Base-by-base conservation (phyloP, 2,113 vertebrate genomes). In the Brachypteracias leptosomus region DNA sequence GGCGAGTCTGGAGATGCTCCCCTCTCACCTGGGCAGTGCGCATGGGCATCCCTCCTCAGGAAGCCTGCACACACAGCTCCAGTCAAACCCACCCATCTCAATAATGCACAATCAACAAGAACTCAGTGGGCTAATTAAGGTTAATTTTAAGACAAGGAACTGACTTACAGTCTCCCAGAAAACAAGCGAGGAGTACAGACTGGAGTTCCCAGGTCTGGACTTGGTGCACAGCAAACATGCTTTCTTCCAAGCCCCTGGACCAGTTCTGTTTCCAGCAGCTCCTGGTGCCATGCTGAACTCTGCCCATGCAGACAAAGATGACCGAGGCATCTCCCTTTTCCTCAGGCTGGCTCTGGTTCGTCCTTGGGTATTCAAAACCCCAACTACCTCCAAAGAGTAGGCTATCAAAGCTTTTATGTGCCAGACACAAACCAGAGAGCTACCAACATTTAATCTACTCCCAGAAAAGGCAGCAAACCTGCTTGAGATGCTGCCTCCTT, bases 61-160 rank as follows among this genome's bases (percentile, higher is more conserved):
- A 65, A 61, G 31, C 25, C 51, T 74, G 51, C 47, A 62, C 24
- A 25, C 5, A 20, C 57, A 67, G 57, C 57, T 84, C 85, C 73
- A 51, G 68, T 2, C 35, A 80, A 76, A 40, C 13, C 42, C 55
- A 47, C 16, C 40, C 36, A 84, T 9, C 46, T 42, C 74, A 66
- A 0, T 5, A 89, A 67, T 3, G 21, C 0, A 1, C 15, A 5
- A 10, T 15, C n/a, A 26, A 1, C 0, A 1, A 74, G 46, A 40
- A 59, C 6, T 11, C 2, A 1, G 14, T 9, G 35, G 59, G 57
- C 29, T 54, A 67, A 88, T 44, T 19, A 68, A 6, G 4, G 8
- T 44, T 51, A 24, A 54, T 14, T 76, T 55, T 25, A 52, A 66
- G n/a, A 72, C 36, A 80, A 57, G 22, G 62, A 89, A 52, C 19